Evolutionary conservation across 2,113 vertebrate species (phyloP).

Genomic region (Ardeotis arabs): DNA sequence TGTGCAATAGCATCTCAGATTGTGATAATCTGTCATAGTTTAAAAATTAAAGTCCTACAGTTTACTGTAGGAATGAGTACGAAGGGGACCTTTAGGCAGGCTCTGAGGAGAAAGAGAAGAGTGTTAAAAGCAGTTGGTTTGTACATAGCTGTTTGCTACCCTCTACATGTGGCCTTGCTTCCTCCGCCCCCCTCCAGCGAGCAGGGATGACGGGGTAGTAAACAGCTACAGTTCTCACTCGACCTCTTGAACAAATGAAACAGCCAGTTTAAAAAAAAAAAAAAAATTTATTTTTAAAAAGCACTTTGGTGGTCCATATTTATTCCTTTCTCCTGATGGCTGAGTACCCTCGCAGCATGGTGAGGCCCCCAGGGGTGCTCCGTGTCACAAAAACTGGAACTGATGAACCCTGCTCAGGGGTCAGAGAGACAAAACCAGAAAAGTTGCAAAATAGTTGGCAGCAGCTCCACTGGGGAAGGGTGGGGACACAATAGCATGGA

Average conservation of each 20-base stretch:
- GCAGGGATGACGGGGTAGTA: background rate
- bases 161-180: background rate
- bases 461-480: slow-evolving; percentile 1
- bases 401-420: background rate
- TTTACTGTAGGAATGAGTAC: background rate
- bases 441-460: background rate
- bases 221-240: background rate
- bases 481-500: background rate
- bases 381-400: background rate
- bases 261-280: accelerated
- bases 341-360: background rate
- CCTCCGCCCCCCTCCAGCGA: background rate
- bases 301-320: background rate
- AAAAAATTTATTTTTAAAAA: background rate
- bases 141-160: background rate
- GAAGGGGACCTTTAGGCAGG: background rate
- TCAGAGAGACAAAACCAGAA: background rate
- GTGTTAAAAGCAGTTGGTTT: background rate
- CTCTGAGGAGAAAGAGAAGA: background rate
- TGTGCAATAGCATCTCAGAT: background rate
- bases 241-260: background rate
- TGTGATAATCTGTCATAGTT: background rate
- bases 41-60: background rate
- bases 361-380: background rate
- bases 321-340: background rate